phyloP scores from a whole-genome alignment of 1,140 invertebrate genomes.

The Frieseomelitta varia region DNA sequence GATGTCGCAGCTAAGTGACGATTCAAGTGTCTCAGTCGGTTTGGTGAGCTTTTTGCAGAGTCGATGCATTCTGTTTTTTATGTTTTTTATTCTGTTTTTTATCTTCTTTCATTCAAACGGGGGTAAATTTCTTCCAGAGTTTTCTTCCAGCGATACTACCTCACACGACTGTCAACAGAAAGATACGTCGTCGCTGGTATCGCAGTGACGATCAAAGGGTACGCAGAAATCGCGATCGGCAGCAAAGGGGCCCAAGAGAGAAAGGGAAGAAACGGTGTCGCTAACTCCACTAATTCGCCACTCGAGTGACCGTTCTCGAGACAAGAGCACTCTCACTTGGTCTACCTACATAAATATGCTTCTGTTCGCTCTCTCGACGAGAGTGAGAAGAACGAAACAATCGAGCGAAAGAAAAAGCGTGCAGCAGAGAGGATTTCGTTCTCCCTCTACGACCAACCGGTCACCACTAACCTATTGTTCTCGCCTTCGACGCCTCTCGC shows the following conservation, averaged over 20 bases:
- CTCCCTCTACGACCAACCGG: slow-evolving; percentile 27
- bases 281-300: slow-evolving; percentile 48
- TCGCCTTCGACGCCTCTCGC: not conserved
- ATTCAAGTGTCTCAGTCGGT: too few relatives aligned
- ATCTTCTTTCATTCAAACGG: too few relatives aligned
- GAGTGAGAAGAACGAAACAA: not conserved
- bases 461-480: slow-evolving; percentile 30
- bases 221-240: not conserved
- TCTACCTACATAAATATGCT: slow-evolving; percentile 43
- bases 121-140: too few relatives aligned
- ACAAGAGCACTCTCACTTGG: slow-evolving; percentile 51
- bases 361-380: slow-evolving; percentile 44
- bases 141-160: too few relatives aligned
- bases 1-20: too few relatives aligned
- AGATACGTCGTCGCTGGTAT: not conserved
- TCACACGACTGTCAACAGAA: not conserved
- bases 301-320: slow-evolving; percentile 53
- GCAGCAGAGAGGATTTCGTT: slow-evolving; percentile 19
- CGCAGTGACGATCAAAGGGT: not conserved
- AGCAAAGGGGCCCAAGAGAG: not conserved
- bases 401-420: not conserved
- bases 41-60: too few relatives aligned
- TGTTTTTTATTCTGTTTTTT: too few relatives aligned
- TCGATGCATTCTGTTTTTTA: too few relatives aligned
- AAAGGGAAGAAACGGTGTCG: slow-evolving; percentile 23